Evolutionary conservation across 1,140 invertebrate genomes (phyloP).

Genomic region (Portunus trituberculatus): DNA sequence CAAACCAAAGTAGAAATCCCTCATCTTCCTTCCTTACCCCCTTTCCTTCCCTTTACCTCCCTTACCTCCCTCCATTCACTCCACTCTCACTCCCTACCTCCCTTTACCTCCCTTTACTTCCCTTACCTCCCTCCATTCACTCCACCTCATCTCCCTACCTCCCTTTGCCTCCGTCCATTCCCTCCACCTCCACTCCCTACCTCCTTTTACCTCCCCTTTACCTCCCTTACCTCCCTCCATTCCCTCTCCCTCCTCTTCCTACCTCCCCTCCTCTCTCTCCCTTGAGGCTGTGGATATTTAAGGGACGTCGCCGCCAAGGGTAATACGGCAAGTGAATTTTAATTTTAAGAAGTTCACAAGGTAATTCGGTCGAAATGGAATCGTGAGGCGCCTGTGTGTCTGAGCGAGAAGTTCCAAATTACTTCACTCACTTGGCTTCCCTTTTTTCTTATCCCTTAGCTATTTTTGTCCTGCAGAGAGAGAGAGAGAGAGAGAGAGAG

Average conservation of each 20-base stretch:
- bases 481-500: constrained; percentile 5
- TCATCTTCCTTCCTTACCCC: no score
- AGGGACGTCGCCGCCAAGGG: not conserved
- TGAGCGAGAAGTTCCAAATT: not conserved
- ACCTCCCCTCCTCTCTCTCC: not conserved
- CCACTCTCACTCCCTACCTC: not conserved
- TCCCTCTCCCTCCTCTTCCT: not conserved
- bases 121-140: not conserved
- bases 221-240: not conserved
- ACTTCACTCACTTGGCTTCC: not conserved
- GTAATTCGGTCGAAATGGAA: not conserved
- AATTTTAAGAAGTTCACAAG: not conserved
- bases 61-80: not conserved
- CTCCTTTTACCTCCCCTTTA: no score
- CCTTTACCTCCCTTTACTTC: no score
- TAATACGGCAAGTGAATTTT: not conserved
- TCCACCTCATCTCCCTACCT: not conserved
- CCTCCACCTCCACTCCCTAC: no score
- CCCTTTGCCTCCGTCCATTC: no score
- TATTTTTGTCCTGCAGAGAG: not conserved
- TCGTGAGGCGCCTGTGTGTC: not conserved
- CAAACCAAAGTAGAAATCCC: no score
- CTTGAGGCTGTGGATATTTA: no score
- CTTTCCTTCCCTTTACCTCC: no score
- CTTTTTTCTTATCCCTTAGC: not conserved